phyloP scores from a whole-genome alignment of 2,797 vertebrate genomes.

The Crocodylus rhombifer region DNA sequence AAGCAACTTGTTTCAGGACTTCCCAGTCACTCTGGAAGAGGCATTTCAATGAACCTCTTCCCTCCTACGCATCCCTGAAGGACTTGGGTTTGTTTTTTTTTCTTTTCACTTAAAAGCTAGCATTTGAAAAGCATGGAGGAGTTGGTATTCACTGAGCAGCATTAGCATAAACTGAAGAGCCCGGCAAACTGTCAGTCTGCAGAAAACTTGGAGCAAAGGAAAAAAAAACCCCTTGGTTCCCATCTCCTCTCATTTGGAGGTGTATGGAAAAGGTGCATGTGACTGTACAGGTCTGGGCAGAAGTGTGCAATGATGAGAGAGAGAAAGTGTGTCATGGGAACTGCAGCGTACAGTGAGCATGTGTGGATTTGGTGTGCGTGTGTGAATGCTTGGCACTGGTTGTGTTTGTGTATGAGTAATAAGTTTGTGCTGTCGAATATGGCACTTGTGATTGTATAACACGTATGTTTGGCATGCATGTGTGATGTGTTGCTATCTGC shows the following conservation, averaged over 20 bases:
- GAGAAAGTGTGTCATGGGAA: rapidly evolving
- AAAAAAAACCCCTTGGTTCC: background rate
- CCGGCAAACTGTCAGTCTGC: background rate
- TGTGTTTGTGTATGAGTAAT: background rate
- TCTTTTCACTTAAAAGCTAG: background rate
- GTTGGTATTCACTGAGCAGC: background rate
- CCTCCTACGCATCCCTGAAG: conserved; percentile 33
- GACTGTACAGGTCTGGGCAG: background rate
- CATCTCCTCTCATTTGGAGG: background rate
- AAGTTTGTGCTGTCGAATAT: background rate
- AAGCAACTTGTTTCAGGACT: background rate
- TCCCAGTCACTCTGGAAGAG: conserved; percentile 32
- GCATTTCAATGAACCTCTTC: conserved; percentile 8
- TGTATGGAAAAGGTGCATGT: rapidly evolving
- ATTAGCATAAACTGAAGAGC: background rate
- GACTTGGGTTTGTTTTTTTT: background rate
- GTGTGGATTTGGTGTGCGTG: rapidly evolving
- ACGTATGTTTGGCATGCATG: background rate
- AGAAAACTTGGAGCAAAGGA: background rate
- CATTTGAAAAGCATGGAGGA: background rate
- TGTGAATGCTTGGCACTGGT: rapidly evolving
- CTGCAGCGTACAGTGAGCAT: rapidly evolving
- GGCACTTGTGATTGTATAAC: background rate
- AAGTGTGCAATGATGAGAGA: background rate
- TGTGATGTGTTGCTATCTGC: background rate